phyloP scores from a whole-genome alignment of 2,113 vertebrate genomes.

The Tympanuchus pallidicinctus region DNA sequence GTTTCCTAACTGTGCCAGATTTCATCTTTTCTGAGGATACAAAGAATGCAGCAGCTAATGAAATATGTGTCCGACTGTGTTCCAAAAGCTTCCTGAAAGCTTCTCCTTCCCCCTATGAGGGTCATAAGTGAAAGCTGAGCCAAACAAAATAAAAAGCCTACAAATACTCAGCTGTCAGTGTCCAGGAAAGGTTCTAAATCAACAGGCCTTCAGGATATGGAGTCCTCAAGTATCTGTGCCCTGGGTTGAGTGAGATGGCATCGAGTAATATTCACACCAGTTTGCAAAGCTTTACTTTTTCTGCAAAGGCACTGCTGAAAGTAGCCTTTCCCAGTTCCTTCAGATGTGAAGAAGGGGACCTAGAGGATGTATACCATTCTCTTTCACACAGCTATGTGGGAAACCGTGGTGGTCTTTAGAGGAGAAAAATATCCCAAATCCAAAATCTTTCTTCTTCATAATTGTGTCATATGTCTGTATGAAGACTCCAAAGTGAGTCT shows the following conservation, averaged over 20 bases:
- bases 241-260: background rate
- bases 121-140: background rate
- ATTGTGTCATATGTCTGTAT: background rate
- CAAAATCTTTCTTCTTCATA: background rate
- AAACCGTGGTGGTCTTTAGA: background rate
- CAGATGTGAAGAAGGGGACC: background rate
- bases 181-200: background rate
- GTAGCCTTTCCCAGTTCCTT: background rate
- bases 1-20: background rate
- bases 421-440: background rate
- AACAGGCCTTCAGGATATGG: background rate
- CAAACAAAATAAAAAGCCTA: background rate
- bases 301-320: background rate
- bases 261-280: background rate
- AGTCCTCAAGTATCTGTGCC: background rate
- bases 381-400: background rate
- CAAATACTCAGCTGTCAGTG: background rate
- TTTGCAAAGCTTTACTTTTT: background rate
- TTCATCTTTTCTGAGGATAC: background rate
- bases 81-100: background rate
- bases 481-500: background rate
- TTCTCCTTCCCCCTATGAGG: background rate
- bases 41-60: background rate
- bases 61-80: background rate
- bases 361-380: background rate